Conservation (phyloP, 2,888 invertebrate species). For the Boloria selene region DNA sequence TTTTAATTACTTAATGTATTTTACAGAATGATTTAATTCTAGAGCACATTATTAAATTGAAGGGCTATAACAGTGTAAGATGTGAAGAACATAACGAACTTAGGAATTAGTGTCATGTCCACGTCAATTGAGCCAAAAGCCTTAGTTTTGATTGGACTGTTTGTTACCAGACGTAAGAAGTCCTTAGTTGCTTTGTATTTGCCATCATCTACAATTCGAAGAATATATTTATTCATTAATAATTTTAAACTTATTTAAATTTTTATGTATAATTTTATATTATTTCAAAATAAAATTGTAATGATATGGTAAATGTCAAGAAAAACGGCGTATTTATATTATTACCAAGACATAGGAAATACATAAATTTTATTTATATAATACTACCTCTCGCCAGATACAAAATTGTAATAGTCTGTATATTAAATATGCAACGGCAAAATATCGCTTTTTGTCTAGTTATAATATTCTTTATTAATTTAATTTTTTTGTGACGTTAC, state of each 20-base stretch:
- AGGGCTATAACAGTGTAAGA: conserved; percentile 54
- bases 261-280: conserved; percentile 35
- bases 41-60: conserved; percentile 54
- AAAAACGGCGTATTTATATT: too few species aligned
- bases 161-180: conserved; percentile 49
- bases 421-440: too few species aligned
- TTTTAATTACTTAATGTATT: too few species aligned
- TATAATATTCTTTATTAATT: too few species aligned
- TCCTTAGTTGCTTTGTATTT: conserved; percentile 46
- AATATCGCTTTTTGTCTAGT: background rate
- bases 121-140: conserved; percentile 49
- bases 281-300: too few species aligned
- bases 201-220: conserved; percentile 29
- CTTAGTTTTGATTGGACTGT: conserved; percentile 46
- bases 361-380: too few species aligned
- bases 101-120: conserved; percentile 54
- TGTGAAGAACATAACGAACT: conserved; percentile 49
- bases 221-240: conserved; percentile 28
- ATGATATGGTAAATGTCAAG: too few species aligned
- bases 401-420: too few species aligned
- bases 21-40: conserved; percentile 8
- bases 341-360: too few species aligned
- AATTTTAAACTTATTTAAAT: background rate
- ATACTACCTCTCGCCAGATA: too few species aligned
- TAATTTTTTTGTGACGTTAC: too few species aligned